phyloP scores from a whole-genome alignment of 2,113 vertebrate species.

The Centropus bengalensis region DNA sequence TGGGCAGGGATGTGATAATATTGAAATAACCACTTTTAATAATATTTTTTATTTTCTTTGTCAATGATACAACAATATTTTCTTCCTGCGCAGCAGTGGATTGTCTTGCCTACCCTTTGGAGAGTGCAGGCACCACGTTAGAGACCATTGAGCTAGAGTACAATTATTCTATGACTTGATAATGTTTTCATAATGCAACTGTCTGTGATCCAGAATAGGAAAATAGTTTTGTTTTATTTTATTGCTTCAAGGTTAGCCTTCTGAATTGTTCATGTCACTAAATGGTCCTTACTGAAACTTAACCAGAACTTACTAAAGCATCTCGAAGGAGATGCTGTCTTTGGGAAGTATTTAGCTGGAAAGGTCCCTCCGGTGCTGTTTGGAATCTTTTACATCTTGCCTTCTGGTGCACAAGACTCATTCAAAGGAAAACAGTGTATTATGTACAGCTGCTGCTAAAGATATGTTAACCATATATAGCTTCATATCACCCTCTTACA shows the following conservation, averaged over 20 bases:
- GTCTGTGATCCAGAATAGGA: not conserved
- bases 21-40: too few relatives aligned
- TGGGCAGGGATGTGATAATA: too few relatives aligned
- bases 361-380: not conserved
- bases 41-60: too few relatives aligned
- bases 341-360: not conserved
- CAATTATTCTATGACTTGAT: not conserved
- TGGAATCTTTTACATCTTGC: not conserved
- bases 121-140: not conserved
- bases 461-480: not conserved
- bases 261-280: not conserved
- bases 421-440: not conserved
- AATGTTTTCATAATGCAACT: not conserved
- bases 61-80: too few relatives aligned
- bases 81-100: too few relatives aligned
- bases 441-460: not conserved
- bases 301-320: not conserved
- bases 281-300: not conserved
- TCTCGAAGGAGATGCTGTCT: not conserved
- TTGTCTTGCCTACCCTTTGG: not conserved
- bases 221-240: not conserved
- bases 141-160: not conserved
- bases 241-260: not conserved
- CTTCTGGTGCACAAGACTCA: not conserved
- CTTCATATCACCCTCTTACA: not conserved